phyloP scores from a whole-genome alignment of 1,140 invertebrate genomes.

The Drosophila pseudoananassae region DNA sequence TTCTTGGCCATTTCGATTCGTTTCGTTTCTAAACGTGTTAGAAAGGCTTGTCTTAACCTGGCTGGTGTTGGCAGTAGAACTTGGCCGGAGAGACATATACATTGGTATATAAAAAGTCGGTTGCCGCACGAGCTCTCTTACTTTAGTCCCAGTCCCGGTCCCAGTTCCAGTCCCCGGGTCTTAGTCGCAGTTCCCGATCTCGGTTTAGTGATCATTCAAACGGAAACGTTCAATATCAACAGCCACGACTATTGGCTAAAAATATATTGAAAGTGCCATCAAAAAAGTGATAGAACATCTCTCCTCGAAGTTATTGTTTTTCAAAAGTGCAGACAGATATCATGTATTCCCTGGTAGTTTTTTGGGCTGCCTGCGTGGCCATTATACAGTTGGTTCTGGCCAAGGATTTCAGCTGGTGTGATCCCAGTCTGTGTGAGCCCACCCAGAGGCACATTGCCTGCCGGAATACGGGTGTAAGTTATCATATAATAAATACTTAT shows the following conservation, averaged over 20 bases:
- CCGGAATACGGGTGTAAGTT: slow-evolving; percentile 72
- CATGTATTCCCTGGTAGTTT: slow-evolving; percentile 36
- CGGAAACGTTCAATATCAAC: slow-evolving; percentile 80
- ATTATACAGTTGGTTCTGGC: slow-evolving; percentile 40
- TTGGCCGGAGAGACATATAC: slow-evolving; percentile 53
- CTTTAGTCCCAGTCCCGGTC: slow-evolving; percentile 31
- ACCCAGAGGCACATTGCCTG: slow-evolving; percentile 71
- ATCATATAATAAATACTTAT: background rate
- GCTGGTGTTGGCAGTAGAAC: slow-evolving; percentile 54
- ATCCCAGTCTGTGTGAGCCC: slow-evolving; percentile 58
- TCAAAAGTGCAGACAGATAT: slow-evolving; percentile 3
- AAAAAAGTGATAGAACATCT: slow-evolving; percentile 3
- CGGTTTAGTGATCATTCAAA: slow-evolving; percentile 66
- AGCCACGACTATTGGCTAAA: slow-evolving; percentile 65
- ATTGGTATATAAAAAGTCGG: slow-evolving; percentile 44
- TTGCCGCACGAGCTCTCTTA: slow-evolving; percentile 47
- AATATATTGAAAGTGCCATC: slow-evolving; percentile 52
- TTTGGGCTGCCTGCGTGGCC: slow-evolving; percentile 41
- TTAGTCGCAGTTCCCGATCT: slow-evolving; percentile 19
- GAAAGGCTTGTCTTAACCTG: slow-evolving; percentile 66
- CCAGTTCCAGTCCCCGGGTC: slow-evolving; percentile 14
- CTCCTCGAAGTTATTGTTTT: slow-evolving; percentile 8
- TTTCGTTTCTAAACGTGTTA: slow-evolving; percentile 73
- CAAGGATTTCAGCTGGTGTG: slow-evolving; percentile 70
- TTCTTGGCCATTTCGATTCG: slow-evolving; percentile 70